Evolutionary conservation across 2,113 vertebrate genomes (phyloP), one percentile per base, ranked within the genome.

Genomic region (Erythrocercus mccallii): DNA sequence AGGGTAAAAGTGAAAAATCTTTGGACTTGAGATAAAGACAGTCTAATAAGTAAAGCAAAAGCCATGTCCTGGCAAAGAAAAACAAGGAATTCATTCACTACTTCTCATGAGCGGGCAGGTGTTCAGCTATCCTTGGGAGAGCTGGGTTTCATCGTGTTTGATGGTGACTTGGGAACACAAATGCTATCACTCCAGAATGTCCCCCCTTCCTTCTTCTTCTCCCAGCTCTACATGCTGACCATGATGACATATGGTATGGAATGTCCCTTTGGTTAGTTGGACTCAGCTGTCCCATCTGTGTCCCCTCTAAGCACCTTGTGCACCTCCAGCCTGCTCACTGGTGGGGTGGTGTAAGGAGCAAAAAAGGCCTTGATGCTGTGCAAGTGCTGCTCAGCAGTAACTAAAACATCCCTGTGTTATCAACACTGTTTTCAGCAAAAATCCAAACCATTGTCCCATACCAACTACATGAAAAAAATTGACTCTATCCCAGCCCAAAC

Each of bases 151-250:
- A 14, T 42, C 4, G 13, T 5, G 1, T 30, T 25, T 53, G 53
- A 33, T 6, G 12, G 51, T 53, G n/a, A 20, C 60, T 80, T 66
- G 45, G n/a, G 30, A 53, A 47, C 18, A 66, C 25, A 60, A 60
- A 53, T 0, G 0, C 17, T 24, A 5, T 60, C 53, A 31, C 12
- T 60, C 30, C 45, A 38, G 12, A 58, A 58, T 45, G 25, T 28
- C 2, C 4, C 8, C 16, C 9, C 17, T 40, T 47, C 45, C 17
- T 65, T 51, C 13, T 54, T 42, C 54, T 25, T 21, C 33, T 45
- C 18, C n/a, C 51, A 58, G 17, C 3, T 35, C 45, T 33, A 4
- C 31, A 31, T 40, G 38, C 45, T 73, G 30, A 60, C 25, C 15
- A 23, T 31, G 61, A 31, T 53, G 28, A 15, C n/a, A 25, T 31